Evolutionary conservation across 2,888 invertebrate genomes (phyloP).

Genomic region (Slavum lentiscoides): DNA sequence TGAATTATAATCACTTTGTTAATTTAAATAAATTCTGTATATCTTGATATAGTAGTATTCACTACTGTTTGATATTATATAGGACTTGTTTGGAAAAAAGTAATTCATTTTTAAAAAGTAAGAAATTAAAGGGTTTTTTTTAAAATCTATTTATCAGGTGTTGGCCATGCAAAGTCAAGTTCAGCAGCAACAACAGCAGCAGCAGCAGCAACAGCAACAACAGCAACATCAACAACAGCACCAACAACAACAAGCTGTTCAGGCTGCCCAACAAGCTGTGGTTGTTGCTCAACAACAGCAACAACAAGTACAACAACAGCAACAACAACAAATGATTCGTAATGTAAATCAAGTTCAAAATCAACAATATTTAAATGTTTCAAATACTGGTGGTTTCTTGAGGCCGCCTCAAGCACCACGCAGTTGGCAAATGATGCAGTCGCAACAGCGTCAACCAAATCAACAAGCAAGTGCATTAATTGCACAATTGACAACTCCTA

Average conservation of each 20-base stretch:
- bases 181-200: slow-evolving; percentile 54
- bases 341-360: slow-evolving; percentile 54
- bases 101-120: background rate
- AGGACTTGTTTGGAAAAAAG: background rate
- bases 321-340: slow-evolving; percentile 60
- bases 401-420: slow-evolving; percentile 38
- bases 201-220: slow-evolving; percentile 49
- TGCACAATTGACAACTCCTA: slow-evolving; percentile 41
- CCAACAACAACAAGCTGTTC: slow-evolving; percentile 59
- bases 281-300: slow-evolving; percentile 57
- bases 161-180: slow-evolving; percentile 53
- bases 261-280: slow-evolving; percentile 62
- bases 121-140: background rate
- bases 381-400: slow-evolving; percentile 39
- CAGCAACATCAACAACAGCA: slow-evolving; percentile 51
- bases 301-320: slow-evolving; percentile 57
- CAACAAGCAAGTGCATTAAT: slow-evolving; percentile 51
- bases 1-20: background rate
- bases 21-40: background rate
- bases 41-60: slow-evolving; percentile 3
- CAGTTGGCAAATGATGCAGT: slow-evolving; percentile 43
- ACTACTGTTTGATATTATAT: background rate
- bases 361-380: slow-evolving; percentile 36
- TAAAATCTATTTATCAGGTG: slow-evolving; percentile 16
- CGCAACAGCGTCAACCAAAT: slow-evolving; percentile 46